These are phyloP conservation scores for Daphoenositta chrysoptera DNA, from an alignment of 2,113 vertebrate species.

Conservation along the genomic window DNA sequence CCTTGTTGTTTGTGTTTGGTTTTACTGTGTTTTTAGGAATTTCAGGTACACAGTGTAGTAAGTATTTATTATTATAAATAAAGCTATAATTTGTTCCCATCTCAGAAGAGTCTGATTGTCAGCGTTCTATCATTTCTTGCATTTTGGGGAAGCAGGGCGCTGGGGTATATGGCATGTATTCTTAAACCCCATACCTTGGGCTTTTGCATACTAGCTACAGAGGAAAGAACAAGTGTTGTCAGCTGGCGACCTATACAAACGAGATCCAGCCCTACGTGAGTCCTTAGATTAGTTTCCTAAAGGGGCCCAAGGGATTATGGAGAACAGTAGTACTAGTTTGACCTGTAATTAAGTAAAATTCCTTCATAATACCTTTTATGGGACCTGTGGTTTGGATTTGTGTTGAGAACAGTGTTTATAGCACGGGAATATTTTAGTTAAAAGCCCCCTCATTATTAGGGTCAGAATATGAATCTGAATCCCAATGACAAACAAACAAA, in stretches of 20 bases:
- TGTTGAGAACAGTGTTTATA: background rate
- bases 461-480: background rate
- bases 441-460: background rate
- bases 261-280: background rate
- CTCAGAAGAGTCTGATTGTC: background rate
- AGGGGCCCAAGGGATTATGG: background rate
- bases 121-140: background rate
- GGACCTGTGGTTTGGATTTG: background rate
- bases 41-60: background rate
- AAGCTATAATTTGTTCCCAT: background rate
- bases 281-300: background rate
- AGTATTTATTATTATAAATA: background rate
- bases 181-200: background rate
- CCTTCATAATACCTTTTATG: background rate
- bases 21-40: background rate
- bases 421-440: background rate
- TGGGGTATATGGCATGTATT: background rate
- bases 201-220: background rate
- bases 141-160: background rate
- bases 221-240: background rate
- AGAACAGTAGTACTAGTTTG: background rate
- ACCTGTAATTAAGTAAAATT: background rate
- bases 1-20: background rate
- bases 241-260: rapidly evolving
- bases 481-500: background rate